Conservation (phyloP, 1,140 invertebrate species). For the Steinernema feltiae region DNA sequence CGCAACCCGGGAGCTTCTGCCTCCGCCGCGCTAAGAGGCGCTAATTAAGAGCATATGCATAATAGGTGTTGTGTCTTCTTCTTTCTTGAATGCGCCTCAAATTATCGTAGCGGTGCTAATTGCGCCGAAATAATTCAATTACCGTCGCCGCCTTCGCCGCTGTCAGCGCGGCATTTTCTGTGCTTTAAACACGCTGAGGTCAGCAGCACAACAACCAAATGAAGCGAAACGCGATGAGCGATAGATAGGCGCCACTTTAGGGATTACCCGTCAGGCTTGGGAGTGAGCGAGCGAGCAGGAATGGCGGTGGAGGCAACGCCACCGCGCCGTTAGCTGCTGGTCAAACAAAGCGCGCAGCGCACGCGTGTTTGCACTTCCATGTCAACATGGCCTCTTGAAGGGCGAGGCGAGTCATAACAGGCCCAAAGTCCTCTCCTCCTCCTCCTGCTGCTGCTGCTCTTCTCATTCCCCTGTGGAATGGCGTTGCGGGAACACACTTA, state of each 20-base stretch:
- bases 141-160: background rate
- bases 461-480: background rate
- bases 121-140: slow-evolving; percentile 13
- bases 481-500: slow-evolving; percentile 3
- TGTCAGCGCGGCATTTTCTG: background rate
- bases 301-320: background rate
- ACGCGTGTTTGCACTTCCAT: background rate
- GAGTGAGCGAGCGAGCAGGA: background rate
- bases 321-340: background rate
- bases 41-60: slow-evolving; percentile 14
- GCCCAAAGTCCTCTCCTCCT: too few species aligned
- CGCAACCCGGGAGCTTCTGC: too few species aligned
- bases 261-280: background rate
- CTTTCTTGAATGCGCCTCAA: slow-evolving; percentile 4
- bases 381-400: slow-evolving; percentile 4
- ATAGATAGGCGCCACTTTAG: background rate
- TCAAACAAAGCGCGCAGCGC: background rate
- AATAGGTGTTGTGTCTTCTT: background rate
- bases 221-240: too few species aligned
- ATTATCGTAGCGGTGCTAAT: slow-evolving; percentile 2
- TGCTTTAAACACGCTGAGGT: background rate
- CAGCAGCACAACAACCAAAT: background rate
- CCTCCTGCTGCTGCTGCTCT: background rate
- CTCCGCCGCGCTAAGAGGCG: background rate
- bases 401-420: background rate